Conservation (phyloP, 30 jellyfish, hydroid and myxozoan genomes). For the Phacellophora camtschatica region DNA sequence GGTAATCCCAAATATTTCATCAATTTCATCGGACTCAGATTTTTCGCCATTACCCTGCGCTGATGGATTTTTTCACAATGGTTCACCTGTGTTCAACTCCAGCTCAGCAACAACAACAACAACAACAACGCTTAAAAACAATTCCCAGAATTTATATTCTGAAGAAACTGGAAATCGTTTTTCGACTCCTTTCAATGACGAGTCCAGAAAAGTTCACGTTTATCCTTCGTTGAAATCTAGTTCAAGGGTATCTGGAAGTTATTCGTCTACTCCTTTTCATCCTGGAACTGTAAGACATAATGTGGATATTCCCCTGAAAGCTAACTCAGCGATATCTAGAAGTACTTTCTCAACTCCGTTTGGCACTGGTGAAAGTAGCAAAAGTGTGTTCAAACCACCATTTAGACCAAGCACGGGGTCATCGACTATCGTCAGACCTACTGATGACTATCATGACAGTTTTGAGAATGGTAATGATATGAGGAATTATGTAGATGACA, state of each 20-base stretch:
- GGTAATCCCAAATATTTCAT: no score
- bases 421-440: neutral
- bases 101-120: neutral
- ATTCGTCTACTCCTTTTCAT: neutral
- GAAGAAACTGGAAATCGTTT: no score
- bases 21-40: neutral
- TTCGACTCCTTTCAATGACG: neutral
- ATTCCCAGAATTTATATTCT: neutral
- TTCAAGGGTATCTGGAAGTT: neutral
- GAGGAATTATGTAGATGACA: neutral
- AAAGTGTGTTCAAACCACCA: neutral
- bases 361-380: neutral
- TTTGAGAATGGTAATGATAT: neutral
- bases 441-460: neutral
- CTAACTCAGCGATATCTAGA: neutral
- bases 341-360: neutral
- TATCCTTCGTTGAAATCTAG: no score
- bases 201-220: neutral
- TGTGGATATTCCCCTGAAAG: neutral
- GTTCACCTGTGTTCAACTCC: constrained; percentile 8
- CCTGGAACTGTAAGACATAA: no score
- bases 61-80: constrained; percentile 44
- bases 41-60: constrained; percentile 34
- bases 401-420: neutral
- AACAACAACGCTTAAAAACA: neutral